These are phyloP conservation scores for Lepus americanus DNA, from an alignment of 2,113 vertebrate species.

Conservation along the genomic window DNA sequence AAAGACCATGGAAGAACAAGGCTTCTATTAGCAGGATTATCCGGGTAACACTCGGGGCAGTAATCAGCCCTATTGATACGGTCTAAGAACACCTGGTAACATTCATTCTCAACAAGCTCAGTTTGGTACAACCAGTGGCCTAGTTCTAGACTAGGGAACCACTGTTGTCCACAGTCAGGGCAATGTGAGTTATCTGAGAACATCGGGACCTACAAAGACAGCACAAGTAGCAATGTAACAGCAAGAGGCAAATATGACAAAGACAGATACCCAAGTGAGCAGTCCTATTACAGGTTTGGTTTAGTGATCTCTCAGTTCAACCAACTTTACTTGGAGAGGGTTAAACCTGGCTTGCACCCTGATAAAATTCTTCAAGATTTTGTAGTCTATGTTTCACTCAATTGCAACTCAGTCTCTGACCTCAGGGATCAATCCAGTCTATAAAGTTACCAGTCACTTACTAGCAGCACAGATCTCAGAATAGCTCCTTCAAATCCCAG, in stretches of 20 bases:
- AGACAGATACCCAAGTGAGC: slow-evolving; percentile 24
- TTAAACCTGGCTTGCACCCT: slow-evolving; percentile 67
- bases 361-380: slow-evolving; percentile 72
- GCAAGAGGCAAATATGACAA: slow-evolving; percentile 54
- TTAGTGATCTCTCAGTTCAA: slow-evolving; percentile 72
- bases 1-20: slow-evolving; percentile 83
- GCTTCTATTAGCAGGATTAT: slow-evolving; percentile 81
- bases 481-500: slow-evolving; percentile 67
- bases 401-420: slow-evolving; percentile 68
- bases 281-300: slow-evolving; percentile 47
- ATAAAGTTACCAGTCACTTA: slow-evolving; percentile 63
- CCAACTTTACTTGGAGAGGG: slow-evolving; percentile 46
- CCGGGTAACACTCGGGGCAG: slow-evolving; percentile 82
- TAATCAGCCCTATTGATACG: slow-evolving; percentile 83
- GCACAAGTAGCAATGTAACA: slow-evolving; percentile 60
- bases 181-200: slow-evolving; percentile 83
- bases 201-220: slow-evolving; percentile 69
- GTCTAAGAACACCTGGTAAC: slow-evolving; percentile 83
- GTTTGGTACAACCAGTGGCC: slow-evolving; percentile 84
- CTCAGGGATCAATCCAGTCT: slow-evolving; percentile 59
- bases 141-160: slow-evolving; percentile 83
- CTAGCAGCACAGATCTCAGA: slow-evolving; percentile 69
- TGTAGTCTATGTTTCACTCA: slow-evolving; percentile 71
- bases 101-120: slow-evolving; percentile 82
- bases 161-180: slow-evolving; percentile 82